Conservation (phyloP, 2,113 vertebrate genomes). For the Elaphurus davidianus region DNA sequence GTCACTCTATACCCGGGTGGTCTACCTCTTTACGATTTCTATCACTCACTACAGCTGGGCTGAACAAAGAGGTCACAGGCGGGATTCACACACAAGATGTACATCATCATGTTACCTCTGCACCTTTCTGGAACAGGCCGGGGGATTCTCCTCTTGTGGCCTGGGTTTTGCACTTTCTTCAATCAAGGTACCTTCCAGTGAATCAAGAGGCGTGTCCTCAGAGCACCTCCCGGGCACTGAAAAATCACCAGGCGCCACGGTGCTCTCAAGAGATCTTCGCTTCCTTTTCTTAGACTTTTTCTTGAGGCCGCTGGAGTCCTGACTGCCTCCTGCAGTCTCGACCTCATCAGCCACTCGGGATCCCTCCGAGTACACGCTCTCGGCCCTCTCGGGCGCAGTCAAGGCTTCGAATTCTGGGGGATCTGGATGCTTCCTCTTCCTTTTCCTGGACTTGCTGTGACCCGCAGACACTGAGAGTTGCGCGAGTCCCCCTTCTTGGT, state of each 20-base stretch:
- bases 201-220: rapidly evolving
- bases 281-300: neutral
- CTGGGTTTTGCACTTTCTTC: rapidly evolving
- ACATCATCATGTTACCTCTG: conserved; percentile 51
- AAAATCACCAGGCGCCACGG: rapidly evolving
- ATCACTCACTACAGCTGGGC: rapidly evolving
- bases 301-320: rapidly evolving
- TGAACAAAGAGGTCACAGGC: neutral
- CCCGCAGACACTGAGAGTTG: rapidly evolving
- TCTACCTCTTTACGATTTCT: neutral
- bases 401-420: neutral
- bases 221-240: rapidly evolving
- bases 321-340: rapidly evolving
- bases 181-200: neutral
- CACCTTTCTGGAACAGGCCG: rapidly evolving
- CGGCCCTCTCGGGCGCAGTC: rapidly evolving
- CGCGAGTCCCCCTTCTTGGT: rapidly evolving
- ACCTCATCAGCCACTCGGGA: rapidly evolving
- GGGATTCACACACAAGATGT: rapidly evolving
- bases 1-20: rapidly evolving
- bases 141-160: neutral
- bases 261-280: rapidly evolving
- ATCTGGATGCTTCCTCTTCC: neutral
- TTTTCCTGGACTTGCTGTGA: neutral
- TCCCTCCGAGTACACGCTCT: rapidly evolving